phyloP scores from a whole-genome alignment of 2,113 vertebrate genomes.

The Ahaetulla prasina region DNA sequence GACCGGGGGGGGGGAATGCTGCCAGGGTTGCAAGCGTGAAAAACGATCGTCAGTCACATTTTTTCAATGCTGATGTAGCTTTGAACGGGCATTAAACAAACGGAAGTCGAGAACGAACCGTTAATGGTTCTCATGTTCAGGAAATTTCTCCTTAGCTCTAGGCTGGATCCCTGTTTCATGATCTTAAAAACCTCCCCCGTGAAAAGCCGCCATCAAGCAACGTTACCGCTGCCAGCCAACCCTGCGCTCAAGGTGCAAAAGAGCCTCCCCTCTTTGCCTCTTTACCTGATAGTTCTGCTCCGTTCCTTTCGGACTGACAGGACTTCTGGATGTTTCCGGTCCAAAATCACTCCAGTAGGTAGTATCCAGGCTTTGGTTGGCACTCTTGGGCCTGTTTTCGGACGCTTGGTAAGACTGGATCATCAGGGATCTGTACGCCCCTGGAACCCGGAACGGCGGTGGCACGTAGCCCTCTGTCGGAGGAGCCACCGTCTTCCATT shows the following conservation, averaged over 20 bases:
- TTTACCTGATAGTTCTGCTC: conserved; percentile 52
- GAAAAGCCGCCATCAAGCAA: not conserved
- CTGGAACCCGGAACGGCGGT: not conserved
- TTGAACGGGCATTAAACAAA: not conserved
- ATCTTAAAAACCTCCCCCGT: not conserved
- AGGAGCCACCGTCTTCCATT: conserved; percentile 52
- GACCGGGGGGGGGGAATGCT: not conserved
- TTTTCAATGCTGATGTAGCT: not conserved
- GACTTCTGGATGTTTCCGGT: conserved; percentile 18
- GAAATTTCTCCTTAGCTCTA: not conserved
- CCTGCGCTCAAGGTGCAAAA: not conserved
- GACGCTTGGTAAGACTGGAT: not conserved
- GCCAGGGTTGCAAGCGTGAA: not conserved
- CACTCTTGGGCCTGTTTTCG: not conserved
- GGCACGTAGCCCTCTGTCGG: conserved; percentile 55
- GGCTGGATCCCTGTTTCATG: not conserved
- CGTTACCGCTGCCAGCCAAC: not conserved
- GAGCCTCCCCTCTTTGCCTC: not conserved
- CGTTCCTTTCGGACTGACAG: not conserved
- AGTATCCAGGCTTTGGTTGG: conserved; percentile 7
- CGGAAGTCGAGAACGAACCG: not conserved
- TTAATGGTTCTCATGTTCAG: not conserved
- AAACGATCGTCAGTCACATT: not conserved
- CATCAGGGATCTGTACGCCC: fast-evolving
- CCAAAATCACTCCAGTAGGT: not conserved